Evolutionary conservation across 1,140 invertebrate species (phyloP), one percentile per base, ranked within the genome.

Genomic region (Phocides pigmalion): DNA sequence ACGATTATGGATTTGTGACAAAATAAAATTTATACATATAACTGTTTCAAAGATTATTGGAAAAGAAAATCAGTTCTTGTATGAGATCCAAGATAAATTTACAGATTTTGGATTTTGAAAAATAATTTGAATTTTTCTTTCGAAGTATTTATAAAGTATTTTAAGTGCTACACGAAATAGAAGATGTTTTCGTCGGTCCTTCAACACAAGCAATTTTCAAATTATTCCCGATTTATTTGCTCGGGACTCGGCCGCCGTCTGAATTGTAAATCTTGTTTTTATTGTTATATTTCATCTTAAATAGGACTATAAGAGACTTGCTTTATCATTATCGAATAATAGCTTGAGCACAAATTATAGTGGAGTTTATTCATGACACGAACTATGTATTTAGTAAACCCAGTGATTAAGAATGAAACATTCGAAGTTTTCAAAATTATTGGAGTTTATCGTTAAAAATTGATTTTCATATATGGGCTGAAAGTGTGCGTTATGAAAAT

Each of bases 211-310:
- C 19, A 19, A 44, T 17, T 44, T 44, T 17, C 17, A 17, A 19
- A 44, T 44, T 44, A 44, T 15, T 44, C 17, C 41, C 41, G 3
- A 44, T 44, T 44, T 16, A 17, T 44, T 17, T 17, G 8, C 19
- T 44, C 16, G 6, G 1, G 15, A 19, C 8, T 6, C 41, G 41
- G 6, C 16, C 6, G 15, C 0, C 41, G 41, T 17, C 41, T 44
- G 41, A 44, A 44, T 44, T 44, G 8, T 44, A 17, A 44, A 44
- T 44, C 41, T 16, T 17, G 41, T 3, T 17, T 44, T 19, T 44
- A 44, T 44, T 44, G 17, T 17, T 44, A 16, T 9, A 0, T 4
- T 44, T 44, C 16, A 44, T 32, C 28, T 11, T 32, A 32, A 32
- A 32, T 11, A 11, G 28, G 25, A 28, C 25, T 32, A 32, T n/a